Evolutionary conservation across 1,140 invertebrate species (phyloP), one percentile per base, ranked within the genome.

Genomic region (Eriocheir sinensis): DNA sequence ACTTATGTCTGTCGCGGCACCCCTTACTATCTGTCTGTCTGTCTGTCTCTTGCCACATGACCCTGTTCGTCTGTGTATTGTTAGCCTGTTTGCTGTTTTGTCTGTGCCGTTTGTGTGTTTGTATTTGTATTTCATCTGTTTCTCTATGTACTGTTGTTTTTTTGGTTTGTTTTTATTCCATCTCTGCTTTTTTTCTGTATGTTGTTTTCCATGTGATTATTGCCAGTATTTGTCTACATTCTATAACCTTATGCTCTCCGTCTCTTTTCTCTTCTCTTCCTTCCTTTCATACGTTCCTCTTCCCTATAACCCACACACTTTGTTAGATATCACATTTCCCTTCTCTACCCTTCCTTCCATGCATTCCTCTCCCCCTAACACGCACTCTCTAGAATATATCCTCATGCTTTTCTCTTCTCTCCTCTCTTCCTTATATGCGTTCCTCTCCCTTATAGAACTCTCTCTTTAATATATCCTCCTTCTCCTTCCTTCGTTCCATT

Each of bases 81-180:
- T 48, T 4, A 8, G 44, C 15, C 4, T 48, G 44, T 48, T 4
- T 48, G 27, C 21, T 2, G 27, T 72, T 1, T n/a, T 72, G 4
- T 44, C 2, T 38, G 85, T 88, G 36, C 6, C 17, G 88, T 53
- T 40, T 89, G 41, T 89, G 88, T 89, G 41, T 53, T 40, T 89
- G 85, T 48, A 27, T 53, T 40, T 89, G 88, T 89, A 41, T 89
- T 38, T 89, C 41, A 40, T 40, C 27, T 21, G 48, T 6, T 40
- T 2, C 83, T 27, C 6, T 27, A 32, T 3, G 32, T 38, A 0
- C 21, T 38, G 30, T 17, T 41, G 12, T 12, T 86, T 27, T 86
- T 86, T 86, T 36, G 83, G 27, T 0, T 36, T 36, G 27, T 40
- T 40, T 21, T n/a, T 36, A 27, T 86, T 86, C 36, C 32, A 86